Conservation (phyloP, 2,113 vertebrate genomes). For the Eretmochelys imbricata region DNA sequence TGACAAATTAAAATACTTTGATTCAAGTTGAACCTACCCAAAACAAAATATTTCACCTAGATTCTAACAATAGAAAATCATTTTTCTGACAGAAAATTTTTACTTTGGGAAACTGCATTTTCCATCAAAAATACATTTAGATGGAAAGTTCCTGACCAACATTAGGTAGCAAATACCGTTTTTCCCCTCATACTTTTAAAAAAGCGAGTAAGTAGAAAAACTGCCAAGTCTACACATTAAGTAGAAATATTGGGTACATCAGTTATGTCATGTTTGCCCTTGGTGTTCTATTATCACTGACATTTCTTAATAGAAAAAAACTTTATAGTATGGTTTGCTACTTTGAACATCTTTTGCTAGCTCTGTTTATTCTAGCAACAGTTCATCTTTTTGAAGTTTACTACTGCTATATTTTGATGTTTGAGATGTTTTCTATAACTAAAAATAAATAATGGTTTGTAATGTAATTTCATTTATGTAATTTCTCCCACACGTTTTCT, state of each 20-base stretch:
- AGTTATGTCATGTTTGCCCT: neutral
- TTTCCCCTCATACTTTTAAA: neutral
- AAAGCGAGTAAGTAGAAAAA: neutral
- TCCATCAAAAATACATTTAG: neutral
- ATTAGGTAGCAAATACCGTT: neutral
- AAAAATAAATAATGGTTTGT: neutral
- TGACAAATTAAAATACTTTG: neutral
- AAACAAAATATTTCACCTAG: neutral
- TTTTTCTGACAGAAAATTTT: neutral
- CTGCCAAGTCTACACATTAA: neutral
- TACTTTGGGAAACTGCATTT: neutral
- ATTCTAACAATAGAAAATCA: neutral
- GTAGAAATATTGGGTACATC: neutral
- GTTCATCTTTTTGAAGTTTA: neutral
- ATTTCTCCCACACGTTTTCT: neutral
- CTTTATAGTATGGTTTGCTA: neutral
- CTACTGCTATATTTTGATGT: neutral
- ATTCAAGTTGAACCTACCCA: neutral
- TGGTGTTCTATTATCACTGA: neutral
- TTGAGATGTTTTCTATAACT: neutral
- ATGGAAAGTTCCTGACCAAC: neutral
- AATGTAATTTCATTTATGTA: neutral
- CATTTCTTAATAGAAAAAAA: neutral
- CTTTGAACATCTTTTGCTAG: neutral
- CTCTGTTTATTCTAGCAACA: neutral